Evolutionary conservation across 1,140 invertebrate species (phyloP), one percentile per base, ranked within the genome.

Genomic region (Cherax quadricarinatus): DNA sequence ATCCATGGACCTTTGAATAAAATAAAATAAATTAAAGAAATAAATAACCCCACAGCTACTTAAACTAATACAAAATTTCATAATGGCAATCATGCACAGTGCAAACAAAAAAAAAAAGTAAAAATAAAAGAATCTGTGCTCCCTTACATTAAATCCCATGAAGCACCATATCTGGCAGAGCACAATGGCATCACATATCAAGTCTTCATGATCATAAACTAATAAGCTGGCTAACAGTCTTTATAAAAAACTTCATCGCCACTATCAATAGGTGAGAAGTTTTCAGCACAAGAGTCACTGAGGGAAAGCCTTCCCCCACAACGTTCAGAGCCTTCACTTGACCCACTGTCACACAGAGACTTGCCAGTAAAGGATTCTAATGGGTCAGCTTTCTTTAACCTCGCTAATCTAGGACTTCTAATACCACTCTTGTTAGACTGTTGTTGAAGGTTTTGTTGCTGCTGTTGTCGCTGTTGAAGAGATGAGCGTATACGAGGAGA

Each of bases 231-330:
- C 66, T 81, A 91, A 79, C 60, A 62, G 49, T 91, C 91, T 85
- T 92, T 92, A 53, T 92, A 49, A 41, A 92, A 92, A 70, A 92
- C 91, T 88, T 92, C 91, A 49, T 92, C 91, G 10, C 91, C 91
- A 84, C 91, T 92, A 66, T 92, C 91, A 48, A 92, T 88, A 14
- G 91, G 91, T 4, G 91, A 92, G 82, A 92, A 92, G 91, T 92
- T 92, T 78, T 92, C 91, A 16, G 91, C 91, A 88, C 91, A 92
- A 12, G 91, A 92, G 86, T 92, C 91, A 79, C 91, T 92, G 86
- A 92, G 91, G 30, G 91, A 92, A 7, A 92, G 81, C 57, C 91
- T 73, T 53, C 91, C 91, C 48, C 91, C 91, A 48, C 86, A 92
- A 48, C 86, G 80, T 57, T 92, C 91, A 18, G 91, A 92, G 66